phyloP scores from a whole-genome alignment of 2,797 vertebrate species.

The Phrynocephalus guinanensis region DNA sequence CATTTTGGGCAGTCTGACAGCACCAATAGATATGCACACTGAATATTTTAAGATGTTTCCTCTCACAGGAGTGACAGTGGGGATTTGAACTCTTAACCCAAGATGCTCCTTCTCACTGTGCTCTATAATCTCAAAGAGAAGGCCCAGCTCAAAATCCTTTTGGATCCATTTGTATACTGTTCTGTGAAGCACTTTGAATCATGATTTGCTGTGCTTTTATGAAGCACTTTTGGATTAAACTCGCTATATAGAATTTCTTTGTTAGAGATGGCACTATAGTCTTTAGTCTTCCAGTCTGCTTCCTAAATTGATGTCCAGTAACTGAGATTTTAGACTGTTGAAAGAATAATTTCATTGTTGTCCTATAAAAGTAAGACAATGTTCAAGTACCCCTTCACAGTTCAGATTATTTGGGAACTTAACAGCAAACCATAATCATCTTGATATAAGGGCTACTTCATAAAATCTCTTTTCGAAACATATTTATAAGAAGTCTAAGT shows the following conservation, averaged over 20 bases:
- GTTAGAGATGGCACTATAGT: background rate
- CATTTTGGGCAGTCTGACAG: background rate
- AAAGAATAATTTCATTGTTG: background rate
- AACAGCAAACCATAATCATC: background rate
- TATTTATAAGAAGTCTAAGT: background rate
- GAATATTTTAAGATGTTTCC: background rate
- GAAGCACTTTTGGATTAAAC: background rate
- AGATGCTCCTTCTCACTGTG: background rate
- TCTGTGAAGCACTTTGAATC: background rate
- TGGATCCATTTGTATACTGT: background rate
- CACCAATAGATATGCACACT: background rate
- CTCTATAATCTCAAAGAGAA: background rate
- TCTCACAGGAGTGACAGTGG: background rate
- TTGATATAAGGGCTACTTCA: background rate
- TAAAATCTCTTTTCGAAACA: background rate
- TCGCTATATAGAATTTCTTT: background rate
- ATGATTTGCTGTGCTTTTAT: background rate
- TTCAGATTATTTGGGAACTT: slow-evolving; percentile 15
- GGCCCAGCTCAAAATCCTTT: background rate
- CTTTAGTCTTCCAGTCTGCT: background rate
- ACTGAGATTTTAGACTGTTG: no score
- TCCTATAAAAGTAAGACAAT: background rate
- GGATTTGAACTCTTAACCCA: background rate
- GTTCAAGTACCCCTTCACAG: background rate
- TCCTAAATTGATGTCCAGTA: background rate